Percentiles rank a stretch among this genome's conserved stretches.
These are phyloP conservation scores for Cromileptes altivelis DNA, from an alignment of 2,113 vertebrate species.

Conservation along the genomic window DNA sequence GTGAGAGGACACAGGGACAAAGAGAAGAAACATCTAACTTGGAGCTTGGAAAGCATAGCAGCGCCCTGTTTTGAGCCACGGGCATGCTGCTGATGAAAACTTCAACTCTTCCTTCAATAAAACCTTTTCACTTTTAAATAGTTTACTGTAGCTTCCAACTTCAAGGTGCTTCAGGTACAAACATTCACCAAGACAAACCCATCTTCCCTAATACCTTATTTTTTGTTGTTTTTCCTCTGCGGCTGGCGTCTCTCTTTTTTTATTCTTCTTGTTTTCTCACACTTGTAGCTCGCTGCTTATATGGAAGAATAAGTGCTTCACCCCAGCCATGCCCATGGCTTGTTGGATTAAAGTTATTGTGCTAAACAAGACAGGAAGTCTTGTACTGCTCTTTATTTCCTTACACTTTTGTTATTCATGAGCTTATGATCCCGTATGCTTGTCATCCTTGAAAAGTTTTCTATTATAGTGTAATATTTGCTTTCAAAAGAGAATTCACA, in stretches of 20 bases:
- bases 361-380: conserved; percentile 39
- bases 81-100: conserved; percentile 30
- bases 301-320: conserved; percentile 21
- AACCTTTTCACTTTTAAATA: conserved; percentile 53
- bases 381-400: conserved; percentile 25
- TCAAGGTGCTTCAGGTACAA: conserved; percentile 67
- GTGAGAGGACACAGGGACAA: conserved; percentile 9
- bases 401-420: not conserved
- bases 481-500: not conserved
- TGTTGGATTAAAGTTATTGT: conserved; percentile 53
- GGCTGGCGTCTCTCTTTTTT: conserved; percentile 6
- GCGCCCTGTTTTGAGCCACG: not conserved
- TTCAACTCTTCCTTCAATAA: conserved; percentile 26
- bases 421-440: conserved; percentile 9
- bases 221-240: conserved; percentile 7
- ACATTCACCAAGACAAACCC: conserved; percentile 48
- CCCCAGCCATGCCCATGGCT: conserved; percentile 50
- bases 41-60: not conserved
- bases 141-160: conserved; percentile 54
- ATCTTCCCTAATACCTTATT: conserved; percentile 23
- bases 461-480: not conserved
- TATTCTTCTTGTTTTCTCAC: not conserved
- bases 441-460: conserved; percentile 34
- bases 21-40: conserved; percentile 6
- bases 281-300: conserved; percentile 15